Base-by-base conservation (phyloP, 2,797 vertebrate genomes). In the Manis pentadactyla region DNA sequence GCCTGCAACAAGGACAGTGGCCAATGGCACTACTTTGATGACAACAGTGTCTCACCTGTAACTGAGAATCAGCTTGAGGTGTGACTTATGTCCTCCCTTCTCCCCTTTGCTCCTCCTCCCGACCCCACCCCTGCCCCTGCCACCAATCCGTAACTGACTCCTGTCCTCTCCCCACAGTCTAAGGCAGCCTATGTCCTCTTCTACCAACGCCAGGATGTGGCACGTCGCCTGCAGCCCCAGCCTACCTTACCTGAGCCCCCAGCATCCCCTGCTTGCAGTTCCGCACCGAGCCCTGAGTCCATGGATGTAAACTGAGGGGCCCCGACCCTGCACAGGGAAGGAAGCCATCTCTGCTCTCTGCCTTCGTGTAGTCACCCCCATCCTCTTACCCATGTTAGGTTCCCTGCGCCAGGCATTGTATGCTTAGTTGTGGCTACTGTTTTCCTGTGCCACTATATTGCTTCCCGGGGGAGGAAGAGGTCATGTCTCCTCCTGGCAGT, bases 1-100 rank as follows among this genome's bases (percentile, higher is more conserved):
- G 99, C 99, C 29, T 97, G 97, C 94, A 99, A 99, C 98, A 99
- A 99, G 97, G 99, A 99, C 87, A 99, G 98, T 1, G 99, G 98
- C 27, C 99, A 99, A 95, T 99, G 99, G 99, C 99, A 99, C 98
- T 99, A 99, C 98, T 99, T 99, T 63, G 99, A 99, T 34, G 99
- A 99, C 98, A 99, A 98, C 98, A 99, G 99, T 21, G 99, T 99
- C 96, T 99, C 99, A 1, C 98, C 98, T 51, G 99, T 99, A 87
- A 98, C 96, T 1, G 99, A 99, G 97, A 99, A 99, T 92, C 99
- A 99, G 98, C 99, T 99, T 75, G 98, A 99, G 99, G 99, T 99
- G 69, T 98, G 78, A n/a, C 42, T 64, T 83, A 39, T 17, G 0
- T 55, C 34, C 34, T 87, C 37, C 7, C 8, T 31, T 15, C 34